A percentile compares a stretch with the other conserved stretches of the same genome.
Conservation (phyloP, 2,797 vertebrate genomes). For the Spea hammondii region DNA sequence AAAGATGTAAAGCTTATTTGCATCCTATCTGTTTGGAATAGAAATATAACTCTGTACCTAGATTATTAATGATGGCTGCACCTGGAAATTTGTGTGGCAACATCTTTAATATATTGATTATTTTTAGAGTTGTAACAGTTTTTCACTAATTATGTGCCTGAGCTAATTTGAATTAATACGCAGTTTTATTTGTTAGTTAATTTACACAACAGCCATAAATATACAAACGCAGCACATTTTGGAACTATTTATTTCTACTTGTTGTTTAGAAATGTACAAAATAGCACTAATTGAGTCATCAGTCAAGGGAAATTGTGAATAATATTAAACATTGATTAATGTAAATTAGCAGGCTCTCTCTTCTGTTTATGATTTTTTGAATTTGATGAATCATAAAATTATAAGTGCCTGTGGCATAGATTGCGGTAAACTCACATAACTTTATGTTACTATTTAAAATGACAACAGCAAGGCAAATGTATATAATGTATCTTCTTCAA, state of each 20-base stretch:
- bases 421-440: too few relatives aligned
- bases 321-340: neutral
- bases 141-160: neutral
- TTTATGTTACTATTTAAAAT: too few relatives aligned
- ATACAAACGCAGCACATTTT: neutral
- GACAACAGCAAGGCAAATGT: too few relatives aligned
- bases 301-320: neutral
- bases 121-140: neutral
- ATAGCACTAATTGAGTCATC: slow-evolving; percentile 6
- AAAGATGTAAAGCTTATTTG: too few relatives aligned
- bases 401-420: neutral
- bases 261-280: neutral
- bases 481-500: too few relatives aligned
- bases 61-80: too few relatives aligned
- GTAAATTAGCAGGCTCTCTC: neutral
- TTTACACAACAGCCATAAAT: neutral
- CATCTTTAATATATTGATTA: too few relatives aligned
- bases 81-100: too few relatives aligned
- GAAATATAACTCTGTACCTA: too few relatives aligned
- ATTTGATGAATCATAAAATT: neutral
- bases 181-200: neutral
- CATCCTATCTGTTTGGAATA: too few relatives aligned
- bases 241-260: neutral
- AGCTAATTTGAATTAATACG: neutral
- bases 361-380: neutral